Percentiles rank a stretch among this genome's conserved stretches.
Conservation (phyloP, 2,113 vertebrate species). For the Sorex araneus region DNA sequence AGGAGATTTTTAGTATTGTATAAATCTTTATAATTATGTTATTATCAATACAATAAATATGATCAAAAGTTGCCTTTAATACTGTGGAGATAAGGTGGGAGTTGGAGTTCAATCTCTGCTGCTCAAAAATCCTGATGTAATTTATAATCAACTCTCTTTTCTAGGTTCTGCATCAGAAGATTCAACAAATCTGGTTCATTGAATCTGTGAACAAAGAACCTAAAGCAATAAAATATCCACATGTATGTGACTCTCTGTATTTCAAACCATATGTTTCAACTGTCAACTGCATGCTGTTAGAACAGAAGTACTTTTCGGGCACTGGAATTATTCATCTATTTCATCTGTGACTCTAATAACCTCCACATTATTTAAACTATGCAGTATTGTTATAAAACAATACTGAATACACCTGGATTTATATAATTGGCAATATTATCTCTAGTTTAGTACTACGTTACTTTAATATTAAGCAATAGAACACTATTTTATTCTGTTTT, state of each 20-base stretch:
- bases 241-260: neutral
- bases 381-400: neutral
- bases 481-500: neutral
- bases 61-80: no score
- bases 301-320: neutral
- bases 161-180: neutral
- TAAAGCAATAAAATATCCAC: neutral
- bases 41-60: no score
- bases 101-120: neutral
- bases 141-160: neutral
- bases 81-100: no score
- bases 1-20: no score
- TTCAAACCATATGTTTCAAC: neutral
- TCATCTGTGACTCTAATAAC: neutral
- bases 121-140: neutral
- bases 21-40: no score
- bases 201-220: neutral
- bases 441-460: neutral
- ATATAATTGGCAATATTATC: neutral
- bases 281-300: neutral
- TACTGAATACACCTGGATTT: neutral
- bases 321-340: neutral
- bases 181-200: neutral
- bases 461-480: neutral
- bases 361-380: neutral